A percentile compares a stretch with the other conserved stretches of the same genome.
Conservation (phyloP, 2,888 invertebrate genomes). For the Hanleya hanleyi region DNA sequence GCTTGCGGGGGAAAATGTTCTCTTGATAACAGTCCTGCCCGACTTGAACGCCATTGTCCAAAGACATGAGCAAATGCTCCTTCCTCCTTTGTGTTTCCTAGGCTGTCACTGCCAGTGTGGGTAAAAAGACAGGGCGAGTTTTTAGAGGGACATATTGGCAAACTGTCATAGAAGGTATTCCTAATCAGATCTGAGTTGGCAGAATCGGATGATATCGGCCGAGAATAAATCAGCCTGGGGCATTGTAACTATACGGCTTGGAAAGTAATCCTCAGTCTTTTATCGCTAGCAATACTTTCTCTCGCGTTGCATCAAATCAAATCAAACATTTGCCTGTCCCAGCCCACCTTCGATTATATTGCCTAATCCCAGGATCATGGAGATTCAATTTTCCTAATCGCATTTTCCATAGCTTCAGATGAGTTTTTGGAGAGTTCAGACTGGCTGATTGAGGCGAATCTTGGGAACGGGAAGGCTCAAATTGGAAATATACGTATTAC, state of each 20-base stretch:
- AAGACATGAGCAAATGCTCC: too few relatives aligned
- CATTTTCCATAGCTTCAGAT: conserved; percentile 4
- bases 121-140: too few relatives aligned
- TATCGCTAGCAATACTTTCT: neutral
- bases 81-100: too few relatives aligned
- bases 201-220: neutral
- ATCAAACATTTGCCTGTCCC: neutral
- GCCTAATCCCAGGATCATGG: neutral
- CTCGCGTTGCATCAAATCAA: conserved; percentile 6
- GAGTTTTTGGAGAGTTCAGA: neutral
- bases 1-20: too few relatives aligned
- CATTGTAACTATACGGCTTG: neutral
- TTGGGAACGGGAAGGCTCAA: too few relatives aligned
- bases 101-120: too few relatives aligned
- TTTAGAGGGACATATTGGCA: neutral
- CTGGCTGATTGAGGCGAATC: neutral
- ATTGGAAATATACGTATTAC: neutral
- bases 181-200: neutral
- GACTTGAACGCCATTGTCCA: too few relatives aligned
- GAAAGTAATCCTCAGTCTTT: neutral
- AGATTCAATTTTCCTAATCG: conserved; percentile 7
- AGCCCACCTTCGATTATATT: conserved; percentile 1
- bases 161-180: neutral
- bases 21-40: too few relatives aligned
- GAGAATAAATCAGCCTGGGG: neutral